A percentile compares a stretch with the other conserved stretches of the same genome.
Evolutionary conservation across 2,797 vertebrate species (phyloP).

Genomic region (Perodicticus potto): DNA sequence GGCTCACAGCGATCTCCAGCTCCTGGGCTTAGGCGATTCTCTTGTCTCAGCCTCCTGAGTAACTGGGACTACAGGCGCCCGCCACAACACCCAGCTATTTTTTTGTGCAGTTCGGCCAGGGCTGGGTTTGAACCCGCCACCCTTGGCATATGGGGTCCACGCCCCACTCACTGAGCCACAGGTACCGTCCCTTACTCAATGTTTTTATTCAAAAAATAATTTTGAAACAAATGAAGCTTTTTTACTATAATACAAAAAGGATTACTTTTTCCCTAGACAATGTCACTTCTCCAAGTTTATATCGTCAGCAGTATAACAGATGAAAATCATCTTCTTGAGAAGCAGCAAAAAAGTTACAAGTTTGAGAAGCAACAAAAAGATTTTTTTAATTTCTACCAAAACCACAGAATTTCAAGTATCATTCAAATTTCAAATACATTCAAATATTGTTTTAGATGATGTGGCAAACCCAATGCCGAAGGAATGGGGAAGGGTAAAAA

Average conservation of each 20-base stretch:
- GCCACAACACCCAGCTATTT: too few relatives aligned
- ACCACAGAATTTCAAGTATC: conserved; percentile 77
- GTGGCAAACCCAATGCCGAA: conserved; percentile 81
- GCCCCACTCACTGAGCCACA: too few relatives aligned
- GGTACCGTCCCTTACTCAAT: too few relatives aligned
- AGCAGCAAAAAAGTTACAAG: conserved; percentile 76
- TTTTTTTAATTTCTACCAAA: background rate
- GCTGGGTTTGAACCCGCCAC: too few relatives aligned
- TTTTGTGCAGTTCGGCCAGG: too few relatives aligned
- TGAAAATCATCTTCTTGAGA: conserved; percentile 83
- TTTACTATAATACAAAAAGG: conserved; percentile 80
- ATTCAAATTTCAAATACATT: too few relatives aligned
- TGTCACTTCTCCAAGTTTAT: conserved; percentile 79
- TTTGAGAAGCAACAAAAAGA: background rate
- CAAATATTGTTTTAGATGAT: conserved; percentile 81
- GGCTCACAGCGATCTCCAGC: too few relatives aligned
- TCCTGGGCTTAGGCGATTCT: too few relatives aligned
- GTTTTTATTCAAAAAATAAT: conserved; percentile 1
- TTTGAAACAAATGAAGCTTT: conserved; percentile 70
- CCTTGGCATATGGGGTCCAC: too few relatives aligned
- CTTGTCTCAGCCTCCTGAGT: too few relatives aligned
- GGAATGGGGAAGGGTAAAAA: conserved; percentile 73
- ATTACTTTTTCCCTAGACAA: conserved; percentile 73
- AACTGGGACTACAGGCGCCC: too few relatives aligned
- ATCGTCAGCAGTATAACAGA: conserved; percentile 81